Evolutionary conservation across 2,888 invertebrate genomes (phyloP).

Genomic region (Drosophila algonquin): DNA sequence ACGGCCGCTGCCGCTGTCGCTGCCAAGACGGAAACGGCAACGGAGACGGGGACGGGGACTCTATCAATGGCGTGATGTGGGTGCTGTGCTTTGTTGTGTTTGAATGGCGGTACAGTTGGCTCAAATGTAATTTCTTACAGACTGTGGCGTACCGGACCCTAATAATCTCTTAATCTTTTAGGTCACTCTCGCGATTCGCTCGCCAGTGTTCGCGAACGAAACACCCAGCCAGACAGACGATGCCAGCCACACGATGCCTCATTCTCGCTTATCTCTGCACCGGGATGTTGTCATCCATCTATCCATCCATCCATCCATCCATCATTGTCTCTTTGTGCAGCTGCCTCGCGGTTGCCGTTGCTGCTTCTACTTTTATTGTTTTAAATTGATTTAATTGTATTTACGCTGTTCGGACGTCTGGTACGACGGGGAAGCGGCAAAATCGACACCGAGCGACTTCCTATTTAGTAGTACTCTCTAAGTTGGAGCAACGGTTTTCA

Average conservation of each 20-base stretch:
- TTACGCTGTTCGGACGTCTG: constrained; percentile 66
- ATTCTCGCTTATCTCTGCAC: constrained; percentile 51
- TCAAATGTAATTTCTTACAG: constrained; percentile 30
- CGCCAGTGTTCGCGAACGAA: too few species aligned
- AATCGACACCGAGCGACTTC: constrained; percentile 54
- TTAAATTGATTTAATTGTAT: constrained; percentile 77
- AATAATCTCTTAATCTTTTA: constrained; percentile 53
- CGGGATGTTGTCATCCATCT: constrained; percentile 44
- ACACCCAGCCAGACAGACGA: too few species aligned
- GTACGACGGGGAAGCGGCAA: constrained; percentile 36
- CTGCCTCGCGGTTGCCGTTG: constrained; percentile 12
- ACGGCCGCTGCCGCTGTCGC: too few species aligned
- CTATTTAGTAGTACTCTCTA: constrained; percentile 59
- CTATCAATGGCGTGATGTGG: constrained; percentile 40
- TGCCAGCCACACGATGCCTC: constrained; percentile 25
- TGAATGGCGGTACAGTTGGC: constrained; percentile 43
- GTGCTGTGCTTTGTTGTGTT: background rate
- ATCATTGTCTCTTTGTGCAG: constrained; percentile 38
- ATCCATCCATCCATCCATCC: constrained; percentile 17
- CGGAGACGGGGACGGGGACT: constrained; percentile 18
- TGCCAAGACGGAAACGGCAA: too few species aligned
- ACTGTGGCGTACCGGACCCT: constrained; percentile 10
- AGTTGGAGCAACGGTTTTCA: constrained; percentile 28
- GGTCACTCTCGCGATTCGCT: constrained; percentile 36
- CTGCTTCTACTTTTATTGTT: constrained; percentile 64